These are phyloP conservation scores for Helostoma temminkii DNA, from an alignment of 2,797 vertebrate genomes.

Conservation along the genomic window DNA sequence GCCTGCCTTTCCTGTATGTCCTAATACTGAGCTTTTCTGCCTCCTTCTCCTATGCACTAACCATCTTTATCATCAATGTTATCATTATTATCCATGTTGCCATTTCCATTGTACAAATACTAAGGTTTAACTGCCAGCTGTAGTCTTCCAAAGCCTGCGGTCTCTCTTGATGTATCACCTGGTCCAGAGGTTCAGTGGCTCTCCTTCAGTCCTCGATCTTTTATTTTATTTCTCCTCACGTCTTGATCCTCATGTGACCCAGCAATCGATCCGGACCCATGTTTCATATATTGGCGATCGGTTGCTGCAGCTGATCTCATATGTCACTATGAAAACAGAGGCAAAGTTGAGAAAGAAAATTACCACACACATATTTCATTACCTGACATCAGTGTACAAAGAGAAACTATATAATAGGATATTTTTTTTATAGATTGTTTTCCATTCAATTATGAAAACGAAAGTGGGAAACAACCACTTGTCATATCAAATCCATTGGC, in stretches of 20 bases:
- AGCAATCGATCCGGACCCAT: slow-evolving; percentile 6
- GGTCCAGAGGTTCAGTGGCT: neutral
- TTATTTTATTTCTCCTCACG: neutral
- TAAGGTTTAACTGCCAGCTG: neutral
- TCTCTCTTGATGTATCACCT: neutral
- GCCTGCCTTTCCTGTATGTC: neutral
- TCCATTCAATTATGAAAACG: no score
- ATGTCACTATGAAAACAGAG: no score
- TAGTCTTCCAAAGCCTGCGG: neutral
- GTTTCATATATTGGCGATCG: neutral
- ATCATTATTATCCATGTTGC: neutral
- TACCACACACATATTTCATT: no score
- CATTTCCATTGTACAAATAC: neutral
- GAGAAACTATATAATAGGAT: no score
- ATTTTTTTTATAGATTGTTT: no score
- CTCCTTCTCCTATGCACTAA: neutral
- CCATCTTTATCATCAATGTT: neutral
- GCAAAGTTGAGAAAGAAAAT: no score
- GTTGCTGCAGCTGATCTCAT: no score
- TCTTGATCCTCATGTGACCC: neutral
- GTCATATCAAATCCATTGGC: no score
- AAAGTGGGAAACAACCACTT: no score
- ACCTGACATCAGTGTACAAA: no score
- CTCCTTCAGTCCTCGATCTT: neutral
- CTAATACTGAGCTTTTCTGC: neutral